Conservation (phyloP, 2,888 invertebrate genomes). For the Cosmopolites sordidus region DNA sequence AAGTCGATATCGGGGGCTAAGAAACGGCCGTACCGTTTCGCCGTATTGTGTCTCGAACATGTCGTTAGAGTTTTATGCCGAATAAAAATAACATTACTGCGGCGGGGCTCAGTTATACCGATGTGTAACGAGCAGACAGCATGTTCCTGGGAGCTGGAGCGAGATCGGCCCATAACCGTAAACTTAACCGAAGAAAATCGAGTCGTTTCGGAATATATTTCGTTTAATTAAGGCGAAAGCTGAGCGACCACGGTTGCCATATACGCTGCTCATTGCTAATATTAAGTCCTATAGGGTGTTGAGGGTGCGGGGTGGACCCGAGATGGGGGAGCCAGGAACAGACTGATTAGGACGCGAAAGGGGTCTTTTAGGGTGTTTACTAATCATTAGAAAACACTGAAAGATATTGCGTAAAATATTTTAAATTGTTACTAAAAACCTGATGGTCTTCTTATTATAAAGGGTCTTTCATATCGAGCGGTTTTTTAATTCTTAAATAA, state of each 20-base stretch:
- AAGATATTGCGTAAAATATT: too few species aligned
- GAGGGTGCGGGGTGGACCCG: too few species aligned
- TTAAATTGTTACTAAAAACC: too few species aligned
- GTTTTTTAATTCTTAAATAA: too few species aligned
- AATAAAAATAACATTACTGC: constrained; percentile 44
- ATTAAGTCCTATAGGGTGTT: constrained; percentile 21
- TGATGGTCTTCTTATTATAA: too few species aligned
- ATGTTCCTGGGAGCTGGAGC: constrained; percentile 35
- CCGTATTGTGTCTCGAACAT: constrained; percentile 41
- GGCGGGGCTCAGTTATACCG: constrained; percentile 42
- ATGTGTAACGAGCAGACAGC: constrained; percentile 43
- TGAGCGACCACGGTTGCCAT: constrained; percentile 28
- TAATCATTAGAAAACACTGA: too few species aligned
- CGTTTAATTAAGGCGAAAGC: constrained; percentile 36
- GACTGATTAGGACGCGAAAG: too few species aligned
- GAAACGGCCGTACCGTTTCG: too few species aligned
- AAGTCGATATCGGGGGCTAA: constrained; percentile 19
- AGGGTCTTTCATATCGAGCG: too few species aligned
- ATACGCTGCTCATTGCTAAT: constrained; percentile 24
- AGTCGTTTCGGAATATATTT: constrained; percentile 35
- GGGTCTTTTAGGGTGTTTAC: too few species aligned
- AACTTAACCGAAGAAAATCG: constrained; percentile 37
- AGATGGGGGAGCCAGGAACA: too few species aligned
- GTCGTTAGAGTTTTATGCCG: constrained; percentile 43
- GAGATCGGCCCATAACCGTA: constrained; percentile 39